Evolutionary conservation across 2,113 vertebrate genomes (phyloP).

Genomic region (Crocuta crocuta): DNA sequence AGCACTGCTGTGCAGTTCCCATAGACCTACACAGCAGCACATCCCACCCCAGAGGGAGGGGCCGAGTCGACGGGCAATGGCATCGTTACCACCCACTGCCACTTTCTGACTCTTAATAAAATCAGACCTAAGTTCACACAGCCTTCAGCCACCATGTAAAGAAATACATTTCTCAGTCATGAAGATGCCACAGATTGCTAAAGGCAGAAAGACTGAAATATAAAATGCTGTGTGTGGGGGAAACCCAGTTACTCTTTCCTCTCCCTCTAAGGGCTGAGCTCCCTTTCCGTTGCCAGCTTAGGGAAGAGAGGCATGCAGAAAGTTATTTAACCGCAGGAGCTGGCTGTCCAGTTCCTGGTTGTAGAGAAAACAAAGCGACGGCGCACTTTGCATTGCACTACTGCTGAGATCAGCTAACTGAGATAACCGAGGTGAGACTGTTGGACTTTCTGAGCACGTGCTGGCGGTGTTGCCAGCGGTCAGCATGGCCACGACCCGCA

Average conservation of each 20-base stretch:
- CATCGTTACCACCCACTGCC: background rate
- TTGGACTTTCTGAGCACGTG: background rate
- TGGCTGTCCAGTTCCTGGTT: background rate
- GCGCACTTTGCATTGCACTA: background rate
- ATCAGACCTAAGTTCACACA: background rate
- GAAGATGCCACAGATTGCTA: background rate
- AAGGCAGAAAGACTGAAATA: background rate
- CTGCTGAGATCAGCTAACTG: background rate
- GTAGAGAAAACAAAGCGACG: background rate
- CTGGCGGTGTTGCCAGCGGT: background rate
- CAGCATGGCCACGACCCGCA: too few relatives aligned
- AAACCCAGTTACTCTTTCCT: background rate
- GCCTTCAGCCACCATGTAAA: background rate
- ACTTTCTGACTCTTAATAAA: background rate
- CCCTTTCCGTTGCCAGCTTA: background rate
- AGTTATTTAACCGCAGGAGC: background rate
- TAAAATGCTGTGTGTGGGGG: background rate
- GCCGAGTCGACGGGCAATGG: background rate
- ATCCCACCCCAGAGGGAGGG: background rate
- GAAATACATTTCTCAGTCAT: background rate
- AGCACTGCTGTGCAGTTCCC: background rate
- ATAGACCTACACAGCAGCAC: accelerated
- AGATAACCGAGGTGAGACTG: background rate
- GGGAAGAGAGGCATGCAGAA: background rate
- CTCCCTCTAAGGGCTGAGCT: background rate